phyloP scores from a whole-genome alignment of 2,888 invertebrate species.

The Tetheella fluctuosa region DNA sequence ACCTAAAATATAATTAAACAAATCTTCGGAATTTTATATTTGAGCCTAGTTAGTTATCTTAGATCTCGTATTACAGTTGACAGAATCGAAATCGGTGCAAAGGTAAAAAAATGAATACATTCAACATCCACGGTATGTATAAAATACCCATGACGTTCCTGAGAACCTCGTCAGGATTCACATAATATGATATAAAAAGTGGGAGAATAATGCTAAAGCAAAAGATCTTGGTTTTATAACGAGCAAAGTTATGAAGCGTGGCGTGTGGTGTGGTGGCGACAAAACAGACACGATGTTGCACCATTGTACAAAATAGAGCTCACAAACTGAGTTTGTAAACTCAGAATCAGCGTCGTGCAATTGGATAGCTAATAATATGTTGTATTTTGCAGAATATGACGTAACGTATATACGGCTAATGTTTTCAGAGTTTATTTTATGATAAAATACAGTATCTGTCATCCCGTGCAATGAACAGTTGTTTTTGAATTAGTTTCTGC shows the following conservation, averaged over 20 bases:
- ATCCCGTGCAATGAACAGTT: background rate
- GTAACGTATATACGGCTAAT: too few species aligned
- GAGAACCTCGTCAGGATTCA: constrained; percentile 30
- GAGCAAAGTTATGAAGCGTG: constrained; percentile 29
- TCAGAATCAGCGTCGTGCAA: background rate
- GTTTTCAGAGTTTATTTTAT: background rate
- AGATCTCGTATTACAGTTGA: constrained; percentile 25
- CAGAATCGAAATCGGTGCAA: constrained; percentile 28
- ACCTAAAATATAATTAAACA: background rate
- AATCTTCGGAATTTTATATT: too few species aligned
- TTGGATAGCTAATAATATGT: background rate
- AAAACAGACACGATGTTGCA: constrained; percentile 16
- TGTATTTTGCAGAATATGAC: background rate
- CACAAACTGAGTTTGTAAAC: background rate
- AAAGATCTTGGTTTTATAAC: constrained; percentile 34
- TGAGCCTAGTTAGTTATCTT: constrained; percentile 7
- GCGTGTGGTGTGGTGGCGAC: constrained; percentile 25
- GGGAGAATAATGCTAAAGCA: constrained; percentile 16
- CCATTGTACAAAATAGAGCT: constrained; percentile 18
- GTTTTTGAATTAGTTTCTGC: background rate
- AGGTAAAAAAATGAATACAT: constrained; percentile 21
- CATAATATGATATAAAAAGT: constrained; percentile 34
- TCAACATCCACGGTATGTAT: constrained; percentile 20
- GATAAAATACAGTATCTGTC: background rate
- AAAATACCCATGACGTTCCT: constrained; percentile 26